Percentiles rank a stretch among this genome's conserved stretches.
Conservation (phyloP, 2,797 vertebrate species). For the Bradypodion pumilum region DNA sequence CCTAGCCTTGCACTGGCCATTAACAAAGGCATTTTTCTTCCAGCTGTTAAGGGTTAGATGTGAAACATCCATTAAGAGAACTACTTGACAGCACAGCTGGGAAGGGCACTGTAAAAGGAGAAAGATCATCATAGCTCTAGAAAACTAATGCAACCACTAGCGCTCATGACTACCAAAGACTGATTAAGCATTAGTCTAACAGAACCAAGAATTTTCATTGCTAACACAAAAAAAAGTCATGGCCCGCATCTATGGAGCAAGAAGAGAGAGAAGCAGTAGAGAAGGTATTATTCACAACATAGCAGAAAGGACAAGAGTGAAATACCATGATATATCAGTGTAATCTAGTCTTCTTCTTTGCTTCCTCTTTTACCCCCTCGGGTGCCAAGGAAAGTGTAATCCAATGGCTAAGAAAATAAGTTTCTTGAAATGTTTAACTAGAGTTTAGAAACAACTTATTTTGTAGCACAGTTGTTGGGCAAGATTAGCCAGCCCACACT, state of each 20-base stretch:
- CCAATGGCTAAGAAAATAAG: not conserved
- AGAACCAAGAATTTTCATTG: constrained; percentile 22
- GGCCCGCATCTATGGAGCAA: not conserved
- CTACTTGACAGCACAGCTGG: constrained; percentile 27
- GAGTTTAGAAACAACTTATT: not conserved
- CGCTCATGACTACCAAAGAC: constrained; percentile 4
- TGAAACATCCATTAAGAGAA: constrained; percentile 47
- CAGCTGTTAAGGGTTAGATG: constrained; percentile 39
- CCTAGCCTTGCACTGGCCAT: not conserved
- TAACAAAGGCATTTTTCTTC: constrained; percentile 40
- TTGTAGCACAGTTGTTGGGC: not conserved
- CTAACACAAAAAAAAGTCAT: not conserved
- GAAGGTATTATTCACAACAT: not conserved
- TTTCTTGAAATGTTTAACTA: not conserved
- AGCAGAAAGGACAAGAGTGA: not conserved
- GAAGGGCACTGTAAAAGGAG: constrained; percentile 28
- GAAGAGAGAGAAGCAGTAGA: not conserved
- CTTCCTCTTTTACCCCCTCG: too few relatives aligned
- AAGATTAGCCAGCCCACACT: not conserved
- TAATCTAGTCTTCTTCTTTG: too few relatives aligned
- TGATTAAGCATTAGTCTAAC: constrained; percentile 12
- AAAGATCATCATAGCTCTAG: constrained; percentile 19
- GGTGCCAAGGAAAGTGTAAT: too few relatives aligned
- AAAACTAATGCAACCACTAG: constrained; percentile 7
- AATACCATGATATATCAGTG: not conserved